phyloP scores from a whole-genome alignment of 2,888 invertebrate genomes.

The Drosophila sordidula region DNA sequence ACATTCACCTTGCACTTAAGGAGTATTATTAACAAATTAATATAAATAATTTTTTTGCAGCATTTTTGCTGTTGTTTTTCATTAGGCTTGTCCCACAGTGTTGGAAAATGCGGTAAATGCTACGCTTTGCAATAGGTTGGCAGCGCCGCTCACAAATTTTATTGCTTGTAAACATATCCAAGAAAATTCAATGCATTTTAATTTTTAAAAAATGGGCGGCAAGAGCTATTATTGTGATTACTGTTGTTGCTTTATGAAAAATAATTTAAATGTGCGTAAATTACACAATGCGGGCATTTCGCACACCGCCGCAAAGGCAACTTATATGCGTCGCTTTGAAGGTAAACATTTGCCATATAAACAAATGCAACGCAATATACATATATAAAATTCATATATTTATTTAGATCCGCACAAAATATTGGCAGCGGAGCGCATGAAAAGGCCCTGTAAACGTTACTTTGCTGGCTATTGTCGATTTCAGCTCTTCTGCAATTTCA shows the following conservation, averaged over 20 bases:
- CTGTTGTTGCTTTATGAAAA: slow-evolving; percentile 83
- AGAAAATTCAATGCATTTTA: neutral
- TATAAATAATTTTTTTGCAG: slow-evolving; percentile 31
- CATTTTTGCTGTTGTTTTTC: slow-evolving; percentile 45
- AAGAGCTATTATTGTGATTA: slow-evolving; percentile 85
- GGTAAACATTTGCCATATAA: slow-evolving; percentile 36
- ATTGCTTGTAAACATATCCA: slow-evolving; percentile 33
- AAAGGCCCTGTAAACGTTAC: slow-evolving; percentile 73
- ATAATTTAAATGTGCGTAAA: slow-evolving; percentile 82
- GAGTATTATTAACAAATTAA: slow-evolving; percentile 21
- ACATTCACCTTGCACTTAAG: slow-evolving; percentile 44
- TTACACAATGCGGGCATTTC: slow-evolving; percentile 80
- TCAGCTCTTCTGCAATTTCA: slow-evolving; percentile 78
- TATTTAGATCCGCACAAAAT: slow-evolving; percentile 68
- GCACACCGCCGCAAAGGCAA: slow-evolving; percentile 80
- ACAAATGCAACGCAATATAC: neutral
- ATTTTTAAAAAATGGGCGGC: slow-evolving; percentile 74
- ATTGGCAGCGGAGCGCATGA: slow-evolving; percentile 61
- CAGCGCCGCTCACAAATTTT: slow-evolving; percentile 7
- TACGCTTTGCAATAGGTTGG: slow-evolving; percentile 10
- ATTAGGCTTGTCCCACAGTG: slow-evolving; percentile 28
- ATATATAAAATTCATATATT: neutral
- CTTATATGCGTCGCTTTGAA: slow-evolving; percentile 72
- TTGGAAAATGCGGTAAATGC: slow-evolving; percentile 1
- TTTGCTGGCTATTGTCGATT: slow-evolving; percentile 79